Base-by-base conservation (phyloP, 1,140 invertebrate genomes). In the Phymastichus coffea region DNA sequence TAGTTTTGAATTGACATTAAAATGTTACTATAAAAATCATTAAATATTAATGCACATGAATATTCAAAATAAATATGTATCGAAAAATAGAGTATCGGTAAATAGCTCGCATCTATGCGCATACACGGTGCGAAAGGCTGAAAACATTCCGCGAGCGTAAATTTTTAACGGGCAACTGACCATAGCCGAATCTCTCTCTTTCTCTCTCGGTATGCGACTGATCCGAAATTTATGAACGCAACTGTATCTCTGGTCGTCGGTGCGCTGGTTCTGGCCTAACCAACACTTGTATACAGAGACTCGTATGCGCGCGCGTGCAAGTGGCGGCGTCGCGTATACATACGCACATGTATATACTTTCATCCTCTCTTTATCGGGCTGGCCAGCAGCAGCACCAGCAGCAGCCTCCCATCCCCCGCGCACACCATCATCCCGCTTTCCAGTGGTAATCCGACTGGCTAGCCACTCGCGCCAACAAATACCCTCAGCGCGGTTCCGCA, bases 401-500 rank as follows among this genome's bases (percentile, higher is more conserved):
- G 55, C 57, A 54, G 63, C 58, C 65, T 33, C 63, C 63, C 61
- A 52, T 53, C 54, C 57, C 63, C 63, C 54, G 64, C 57, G 65
- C 57, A 10, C 64, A 64, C 57, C 66, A 66, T 65, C 67, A 62
- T 55, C 57, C 61, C 68, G 63, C 37, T 19, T 48, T 33, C 40
- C 53, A 53, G 75, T 74, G 76, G 76, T 79, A 79, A 78, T 79
- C 78, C 75, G 77, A 78, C 76, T 78, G 78, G 76, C 73, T 78
- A 76, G 76, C 78, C 74, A 74, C 76, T 77, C 75, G 74, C 76
- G 76, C 77, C 75, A 76, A 78, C 76, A 78, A 78, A 77, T 77
- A 76, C 74, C 76, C 76, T 74, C 75, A 72, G 69, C 75, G 67
- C 67, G 65, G 65, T 68, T 53, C 56, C 47, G 22, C 46, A 38